Conservation (phyloP, 2,797 vertebrate species). For the Zalophus californianus region DNA sequence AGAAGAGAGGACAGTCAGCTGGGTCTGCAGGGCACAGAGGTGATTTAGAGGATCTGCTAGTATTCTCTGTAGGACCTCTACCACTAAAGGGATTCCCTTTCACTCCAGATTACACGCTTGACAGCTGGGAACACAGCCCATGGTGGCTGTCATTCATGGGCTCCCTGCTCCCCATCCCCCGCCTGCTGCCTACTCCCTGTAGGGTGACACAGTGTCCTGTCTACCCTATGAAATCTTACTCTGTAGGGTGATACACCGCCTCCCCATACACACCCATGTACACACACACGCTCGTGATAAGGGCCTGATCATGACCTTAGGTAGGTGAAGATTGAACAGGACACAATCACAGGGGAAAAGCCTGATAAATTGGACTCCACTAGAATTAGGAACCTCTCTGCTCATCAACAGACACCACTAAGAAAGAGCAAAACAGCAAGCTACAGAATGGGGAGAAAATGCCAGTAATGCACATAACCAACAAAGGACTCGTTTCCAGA, state of each 20-base stretch:
- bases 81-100: conserved; percentile 80
- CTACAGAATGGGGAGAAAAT: neutral
- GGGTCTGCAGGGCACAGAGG: conserved; percentile 35
- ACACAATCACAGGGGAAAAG: conserved; percentile 51
- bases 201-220: neutral
- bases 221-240: conserved; percentile 2
- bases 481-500: conserved; percentile 44
- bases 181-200: conserved; percentile 39
- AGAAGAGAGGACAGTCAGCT: conserved; percentile 10
- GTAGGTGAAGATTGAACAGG: conserved; percentile 16
- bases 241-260: neutral
- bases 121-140: conserved; percentile 87
- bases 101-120: conserved; percentile 78
- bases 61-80: conserved; percentile 63
- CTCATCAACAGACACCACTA: neutral
- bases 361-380: neutral
- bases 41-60: conserved; percentile 73
- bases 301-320: neutral
- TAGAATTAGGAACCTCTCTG: conserved; percentile 30
- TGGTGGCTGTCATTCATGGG: neutral
- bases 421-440: conserved; percentile 37
- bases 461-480: neutral
- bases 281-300: neutral
- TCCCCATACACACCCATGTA: neutral
- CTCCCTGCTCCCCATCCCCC: conserved; percentile 5